A percentile compares a stretch with the other conserved stretches of the same genome.
phyloP scores from a whole-genome alignment of 2,888 invertebrate genomes.

The Pheosia gnoma region DNA sequence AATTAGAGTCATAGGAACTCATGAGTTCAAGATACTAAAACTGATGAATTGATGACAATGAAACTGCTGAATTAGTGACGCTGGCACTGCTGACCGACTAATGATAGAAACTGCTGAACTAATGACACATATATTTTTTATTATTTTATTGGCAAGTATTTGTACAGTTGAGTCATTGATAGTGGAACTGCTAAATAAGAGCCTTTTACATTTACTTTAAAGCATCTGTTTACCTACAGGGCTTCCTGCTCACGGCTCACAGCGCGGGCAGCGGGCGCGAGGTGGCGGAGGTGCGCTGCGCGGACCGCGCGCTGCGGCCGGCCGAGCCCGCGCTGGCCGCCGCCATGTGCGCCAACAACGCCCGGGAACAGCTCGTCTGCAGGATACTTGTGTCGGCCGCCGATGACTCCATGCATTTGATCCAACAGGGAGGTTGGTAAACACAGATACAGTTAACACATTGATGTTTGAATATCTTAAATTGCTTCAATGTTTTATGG shows the following conservation, averaged over 20 bases:
- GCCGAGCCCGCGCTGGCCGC: slow-evolving; percentile 77
- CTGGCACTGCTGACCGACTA: no score
- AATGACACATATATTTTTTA: no score
- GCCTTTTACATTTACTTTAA: no score
- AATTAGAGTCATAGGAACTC: no score
- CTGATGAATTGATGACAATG: no score
- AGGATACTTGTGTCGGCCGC: slow-evolving; percentile 85
- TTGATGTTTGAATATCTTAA: slow-evolving; percentile 17
- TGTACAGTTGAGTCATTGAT: no score
- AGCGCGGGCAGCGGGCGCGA: slow-evolving; percentile 59
- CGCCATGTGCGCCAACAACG: slow-evolving; percentile 81
- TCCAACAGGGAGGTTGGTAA: slow-evolving; percentile 84
- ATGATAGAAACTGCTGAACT: no score
- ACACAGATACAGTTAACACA: not conserved
- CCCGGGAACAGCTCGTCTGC: slow-evolving; percentile 80
- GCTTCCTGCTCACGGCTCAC: slow-evolving; percentile 71
- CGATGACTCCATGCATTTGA: slow-evolving; percentile 87
- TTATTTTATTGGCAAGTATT: no score
- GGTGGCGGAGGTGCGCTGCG: slow-evolving; percentile 69
- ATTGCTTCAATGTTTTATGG: no score
- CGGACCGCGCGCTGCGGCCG: slow-evolving; percentile 58
- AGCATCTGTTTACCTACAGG: slow-evolving; percentile 51
- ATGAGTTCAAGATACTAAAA: no score
- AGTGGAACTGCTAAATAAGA: no score
- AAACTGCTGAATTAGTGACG: no score